A percentile compares a stretch with the other conserved stretches of the same genome.
phyloP scores from a whole-genome alignment of 1,140 invertebrate genomes.

The Piezodorus guildinii region DNA sequence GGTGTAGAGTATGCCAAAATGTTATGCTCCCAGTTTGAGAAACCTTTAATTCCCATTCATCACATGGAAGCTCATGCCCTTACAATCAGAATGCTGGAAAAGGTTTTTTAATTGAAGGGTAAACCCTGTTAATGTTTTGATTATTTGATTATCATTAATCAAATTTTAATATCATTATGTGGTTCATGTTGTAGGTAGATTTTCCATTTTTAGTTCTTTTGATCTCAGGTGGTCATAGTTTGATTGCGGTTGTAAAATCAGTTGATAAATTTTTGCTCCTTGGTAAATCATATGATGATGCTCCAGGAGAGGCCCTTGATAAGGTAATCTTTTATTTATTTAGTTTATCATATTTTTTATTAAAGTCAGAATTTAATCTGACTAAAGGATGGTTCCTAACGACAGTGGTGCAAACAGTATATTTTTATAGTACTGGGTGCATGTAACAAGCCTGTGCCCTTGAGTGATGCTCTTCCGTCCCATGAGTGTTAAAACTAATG shows the following conservation, averaged over 20 bases:
- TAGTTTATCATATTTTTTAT: too few relatives aligned
- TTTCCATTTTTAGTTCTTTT: slow-evolving; percentile 86
- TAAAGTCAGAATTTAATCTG: too few relatives aligned
- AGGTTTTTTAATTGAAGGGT: slow-evolving; percentile 33
- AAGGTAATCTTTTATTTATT: slow-evolving; percentile 25
- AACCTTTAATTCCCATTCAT: slow-evolving; percentile 90
- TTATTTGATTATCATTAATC: too few relatives aligned
- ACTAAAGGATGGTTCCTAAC: too few relatives aligned
- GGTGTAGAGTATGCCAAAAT: slow-evolving; percentile 76
- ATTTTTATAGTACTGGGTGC: too few relatives aligned
- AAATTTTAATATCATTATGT: not conserved
- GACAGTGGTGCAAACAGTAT: too few relatives aligned
- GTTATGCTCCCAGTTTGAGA: slow-evolving; percentile 52
- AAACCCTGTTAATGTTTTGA: too few relatives aligned
- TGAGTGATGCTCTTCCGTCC: too few relatives aligned
- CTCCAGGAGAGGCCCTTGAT: slow-evolving; percentile 53
- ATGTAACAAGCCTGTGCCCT: too few relatives aligned
- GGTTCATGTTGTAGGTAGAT: slow-evolving; percentile 37
- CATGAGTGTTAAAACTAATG: too few relatives aligned
- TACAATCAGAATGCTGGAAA: slow-evolving; percentile 59
- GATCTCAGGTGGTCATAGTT: slow-evolving; percentile 84
- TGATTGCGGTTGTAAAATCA: slow-evolving; percentile 63
- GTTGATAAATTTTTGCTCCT: slow-evolving; percentile 68
- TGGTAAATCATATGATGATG: slow-evolving; percentile 66
- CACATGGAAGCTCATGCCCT: slow-evolving; percentile 99